Base-by-base conservation (phyloP, 2,113 vertebrate genomes). In the Tor tambroides region DNA sequence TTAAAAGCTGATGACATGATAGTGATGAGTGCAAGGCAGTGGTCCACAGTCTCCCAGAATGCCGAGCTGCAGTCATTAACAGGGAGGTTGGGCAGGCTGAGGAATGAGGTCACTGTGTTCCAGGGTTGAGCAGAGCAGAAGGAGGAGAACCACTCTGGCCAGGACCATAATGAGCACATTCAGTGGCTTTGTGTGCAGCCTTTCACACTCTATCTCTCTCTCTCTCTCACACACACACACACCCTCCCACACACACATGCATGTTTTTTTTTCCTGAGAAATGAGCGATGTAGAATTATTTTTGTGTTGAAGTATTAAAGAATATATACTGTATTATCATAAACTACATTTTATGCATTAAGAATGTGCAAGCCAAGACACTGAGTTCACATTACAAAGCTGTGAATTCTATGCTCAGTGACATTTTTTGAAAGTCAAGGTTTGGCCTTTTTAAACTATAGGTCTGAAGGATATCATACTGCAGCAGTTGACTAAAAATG, bases 1-100 rank as follows among this genome's bases (percentile, higher is more conserved):
- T 88, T 90, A 90, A 90, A 90, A 90, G 89, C 85, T 80, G 84
- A 90, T 84, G 87, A 84, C 89, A 86, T 83, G 75, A 49, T 75
- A 67, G 75, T 84, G 86, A 80, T 51, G 74, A 85, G 84, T 69
- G 85, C 83, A 75, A 83, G 72, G 71, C 83, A 85, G 72, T 59
- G 61, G 83, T 89, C 74, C 65, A 77, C 84, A 83, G 69, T 84
- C 38, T 80, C 86, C 80, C 80, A 79, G 78, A 86, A 89, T 81
- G 80, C 80, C 3, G 75, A 80, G 87, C 84, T 81, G 74, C 15
- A 77, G 85, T 85, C 87, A 87, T 88, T 85, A 90, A 85, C 82
- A 77, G 83, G 79, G 74, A 87, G 85, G 85, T 86, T 87, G 89
- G 85, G 78, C 87, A 83, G 85, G 75, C 85, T 85, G 89, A 88